Base-by-base conservation (phyloP, 1,140 invertebrate genomes). In the Caerostris extrusa region DNA sequence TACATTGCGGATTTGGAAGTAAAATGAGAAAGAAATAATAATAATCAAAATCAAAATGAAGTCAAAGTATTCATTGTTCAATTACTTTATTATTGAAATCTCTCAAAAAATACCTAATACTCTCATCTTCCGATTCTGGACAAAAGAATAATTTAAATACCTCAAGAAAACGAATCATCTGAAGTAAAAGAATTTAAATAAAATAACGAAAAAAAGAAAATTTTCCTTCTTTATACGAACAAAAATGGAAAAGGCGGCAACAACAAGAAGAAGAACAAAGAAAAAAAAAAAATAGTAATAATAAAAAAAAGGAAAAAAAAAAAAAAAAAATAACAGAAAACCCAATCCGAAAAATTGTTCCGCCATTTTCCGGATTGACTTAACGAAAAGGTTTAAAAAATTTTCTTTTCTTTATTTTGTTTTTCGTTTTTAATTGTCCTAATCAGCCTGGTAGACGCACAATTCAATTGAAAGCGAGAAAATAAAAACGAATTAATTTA, bases 351-450 rank as follows among this genome's bases (percentile, higher is more conserved):
- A 92, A 57, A 77, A 71, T 57, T 81, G 56, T 61, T 19, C 56
- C 67, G 34, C 19, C 7, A 8, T 17, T 19, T 53, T 14, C 34
- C 53, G 53, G 71, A 82, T 85, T 60, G 53, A 81, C 71, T 85
- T 92, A 92, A 92, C 81, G 77, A 92, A 92, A n/a, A n/a, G n/a
- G 82, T 81, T 69, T 85, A 64, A 67, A 92, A 92, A 85, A 85
- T 67, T 7, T 69, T 77, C 19, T 85, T 92, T n/a, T 50, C 34
- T 34, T 34, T 2, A 34, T 34, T 34, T 34, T 34, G 34, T 34
- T 34, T 34, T 34, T 34, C 34, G n/a, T 34, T 34, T 34, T 34
- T 34, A 0, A 34, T 34, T 7, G n/a, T 10, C 71, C 57, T 7
- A 60, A 82, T 34, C 58, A n/a, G n/a, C 17, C 8, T 55, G 53